Conservation (phyloP, 2,888 invertebrate genomes). For the Dryomyza anilis region DNA sequence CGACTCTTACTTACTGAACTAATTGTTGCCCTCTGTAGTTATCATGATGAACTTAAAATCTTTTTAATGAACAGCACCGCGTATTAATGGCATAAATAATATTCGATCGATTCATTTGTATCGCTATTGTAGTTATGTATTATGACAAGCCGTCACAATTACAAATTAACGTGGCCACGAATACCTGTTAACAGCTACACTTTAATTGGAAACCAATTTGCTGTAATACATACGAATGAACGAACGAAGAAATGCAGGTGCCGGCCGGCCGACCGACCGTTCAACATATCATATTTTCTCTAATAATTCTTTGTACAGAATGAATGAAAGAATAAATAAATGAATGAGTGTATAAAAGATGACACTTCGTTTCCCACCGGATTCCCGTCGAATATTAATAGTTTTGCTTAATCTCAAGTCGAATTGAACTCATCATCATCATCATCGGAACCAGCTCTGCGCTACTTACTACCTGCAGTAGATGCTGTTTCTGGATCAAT, state of each 20-base stretch:
- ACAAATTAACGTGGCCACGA: slow-evolving; percentile 49
- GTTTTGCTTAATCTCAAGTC: neutral
- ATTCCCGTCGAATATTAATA: neutral
- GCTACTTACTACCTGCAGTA: neutral
- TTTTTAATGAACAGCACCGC: too few species aligned
- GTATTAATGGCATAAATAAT: neutral
- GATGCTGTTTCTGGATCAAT: neutral
- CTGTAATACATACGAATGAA: too few species aligned
- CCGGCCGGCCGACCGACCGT: neutral
- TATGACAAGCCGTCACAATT: slow-evolving; percentile 55
- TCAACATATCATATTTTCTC: neutral
- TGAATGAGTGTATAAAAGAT: neutral
- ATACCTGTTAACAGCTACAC: too few species aligned
- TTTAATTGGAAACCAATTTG: neutral
- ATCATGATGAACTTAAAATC: too few species aligned
- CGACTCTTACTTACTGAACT: too few species aligned
- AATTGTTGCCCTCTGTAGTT: too few species aligned
- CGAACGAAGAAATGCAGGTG: too few species aligned
- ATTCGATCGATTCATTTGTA: neutral
- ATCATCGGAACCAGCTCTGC: neutral
- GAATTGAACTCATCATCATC: neutral
- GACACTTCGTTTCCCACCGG: slow-evolving; percentile 4
- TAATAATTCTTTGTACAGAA: neutral
- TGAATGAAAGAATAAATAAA: slow-evolving; percentile 2
- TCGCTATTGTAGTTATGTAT: slow-evolving; percentile 32